Base-by-base conservation (phyloP, 1,140 invertebrate genomes). In the Cotesia chilonis region DNA sequence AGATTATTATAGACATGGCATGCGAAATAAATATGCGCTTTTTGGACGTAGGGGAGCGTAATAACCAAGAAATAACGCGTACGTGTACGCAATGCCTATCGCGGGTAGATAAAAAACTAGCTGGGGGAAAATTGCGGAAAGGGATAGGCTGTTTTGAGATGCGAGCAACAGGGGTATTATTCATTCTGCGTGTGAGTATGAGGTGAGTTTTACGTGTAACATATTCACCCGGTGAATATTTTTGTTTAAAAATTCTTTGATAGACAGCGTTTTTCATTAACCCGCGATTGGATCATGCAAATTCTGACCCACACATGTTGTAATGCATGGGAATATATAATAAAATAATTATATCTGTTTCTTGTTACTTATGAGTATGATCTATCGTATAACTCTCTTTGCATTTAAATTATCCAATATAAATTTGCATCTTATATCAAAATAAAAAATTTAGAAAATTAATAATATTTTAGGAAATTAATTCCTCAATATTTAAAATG, bases 181-280 rank as follows among this genome's bases (percentile, higher is more conserved):
- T 51, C 12, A 51, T n/a, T 1, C 7, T 51, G 47, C 7, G 47
- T 7, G 47, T 54, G 35, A 67, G 37, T 6, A 41, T 38, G 20
- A 51, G 12, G 47, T 51, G 12, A 9, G 12, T 51, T 57, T 35
- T 57, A 37, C 54, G 55, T 51, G 55, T n/a, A 68, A 51, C 28
- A 68, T 68, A 68, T 68, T 61, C 55, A 54, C 52, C 10, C 54
- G 17, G 67, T 38, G 54, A 68, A 68, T 68, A 68, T 68, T 68
- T 68, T 59, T 57, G 67, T 68, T 57, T 68, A 35, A 4, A 20
- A 38, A 35, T 57, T 14, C 36, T 57, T 68, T 14, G 36, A 57
- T 36, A n/a, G 12, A 14, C 35, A 7, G 12, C 54, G 10, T 57
- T 52, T 68, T 68, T 57, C 54, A 68, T 68, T 68, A 68, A 57